Evolutionary conservation across 2,113 vertebrate genomes (phyloP), one percentile per base, ranked within the genome.

Genomic region (Bothrops jararaca): DNA sequence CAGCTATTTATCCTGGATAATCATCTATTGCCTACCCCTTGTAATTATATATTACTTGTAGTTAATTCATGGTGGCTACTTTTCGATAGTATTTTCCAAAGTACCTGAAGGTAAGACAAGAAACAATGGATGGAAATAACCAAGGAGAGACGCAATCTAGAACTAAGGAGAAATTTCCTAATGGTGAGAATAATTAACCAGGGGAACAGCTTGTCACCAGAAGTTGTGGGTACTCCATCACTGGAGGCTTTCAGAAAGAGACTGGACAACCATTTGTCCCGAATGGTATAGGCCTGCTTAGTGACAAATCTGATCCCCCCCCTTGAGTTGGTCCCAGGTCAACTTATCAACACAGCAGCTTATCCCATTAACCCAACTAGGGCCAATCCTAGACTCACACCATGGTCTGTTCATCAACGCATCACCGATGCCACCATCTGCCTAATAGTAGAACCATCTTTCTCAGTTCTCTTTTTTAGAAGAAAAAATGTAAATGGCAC

Each of bases 1-100:
- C 95, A 96, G 91, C 93, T 96, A 93, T 95, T 94, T 96, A 93
- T 80, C 94, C 53, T 54, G 24, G 89, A 39, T 94, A 7, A 7
- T 22, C 69, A 29, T 64, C 85, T 92, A 12, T 92, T 94, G 89
- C 89, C 91, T 89, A 53, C 1, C 0, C 5, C 88, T 58, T 39
- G 18, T 22, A 80, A 80, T 39, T 80, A 15, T 39, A 39, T 39
- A 39, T 20, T 80, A 39, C 18, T 80, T 39, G 34, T 80, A 80
- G 69, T 80, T 80, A 80, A 80, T 6, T 80, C 34, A 39, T 22
- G 15, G 34, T 39, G 69, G 3, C 6, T 39, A 80, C 69, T 80
- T 74, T 39, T 69, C 64, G 12, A 69, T 69, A 69, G 4, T n/a
- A 69, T n/a, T 69, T 69, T 69, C 29, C 60, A 64, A 64, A 64